A percentile compares a stretch with the other conserved stretches of the same genome.
Evolutionary conservation across 2,113 vertebrate species (phyloP).

Genomic region (Tamias sibiricus): DNA sequence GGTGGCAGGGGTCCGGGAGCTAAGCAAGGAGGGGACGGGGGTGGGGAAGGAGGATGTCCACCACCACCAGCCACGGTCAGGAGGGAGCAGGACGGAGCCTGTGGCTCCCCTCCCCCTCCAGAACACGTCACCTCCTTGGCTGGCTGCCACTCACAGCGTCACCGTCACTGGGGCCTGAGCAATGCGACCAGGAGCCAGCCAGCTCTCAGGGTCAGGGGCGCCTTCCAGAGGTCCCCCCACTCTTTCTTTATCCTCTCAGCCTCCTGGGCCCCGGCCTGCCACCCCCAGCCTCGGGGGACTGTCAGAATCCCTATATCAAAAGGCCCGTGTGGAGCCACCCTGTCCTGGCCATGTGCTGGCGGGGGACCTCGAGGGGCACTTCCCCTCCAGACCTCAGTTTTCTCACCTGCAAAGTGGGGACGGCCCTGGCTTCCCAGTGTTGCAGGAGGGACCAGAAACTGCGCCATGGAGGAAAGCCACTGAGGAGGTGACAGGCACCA

Average conservation of each 20-base stretch:
- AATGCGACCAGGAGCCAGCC: fast-evolving
- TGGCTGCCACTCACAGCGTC: fast-evolving
- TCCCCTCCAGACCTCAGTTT: background rate
- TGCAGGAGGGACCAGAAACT: background rate
- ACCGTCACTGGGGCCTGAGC: background rate
- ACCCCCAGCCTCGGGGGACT: background rate
- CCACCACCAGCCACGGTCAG: background rate
- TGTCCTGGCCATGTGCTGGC: background rate
- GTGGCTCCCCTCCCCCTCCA: background rate
- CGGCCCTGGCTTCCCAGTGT: background rate
- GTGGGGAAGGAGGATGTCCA: background rate
- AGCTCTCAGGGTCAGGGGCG: background rate
- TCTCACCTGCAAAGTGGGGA: background rate
- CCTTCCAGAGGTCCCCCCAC: background rate
- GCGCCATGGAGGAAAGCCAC: background rate
- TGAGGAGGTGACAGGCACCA: background rate
- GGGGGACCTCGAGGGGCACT: background rate
- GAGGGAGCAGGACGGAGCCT: background rate
- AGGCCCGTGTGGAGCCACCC: background rate
- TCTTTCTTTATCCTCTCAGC: background rate
- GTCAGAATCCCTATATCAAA: background rate
- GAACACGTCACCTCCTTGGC: background rate
- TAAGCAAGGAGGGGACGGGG: fast-evolving
- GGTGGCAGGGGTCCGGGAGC: background rate
- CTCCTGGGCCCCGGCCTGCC: background rate